A percentile compares a stretch with the other conserved stretches of the same genome.
phyloP scores from a whole-genome alignment of 2,888 invertebrate species.

The Melanotus villosus region DNA sequence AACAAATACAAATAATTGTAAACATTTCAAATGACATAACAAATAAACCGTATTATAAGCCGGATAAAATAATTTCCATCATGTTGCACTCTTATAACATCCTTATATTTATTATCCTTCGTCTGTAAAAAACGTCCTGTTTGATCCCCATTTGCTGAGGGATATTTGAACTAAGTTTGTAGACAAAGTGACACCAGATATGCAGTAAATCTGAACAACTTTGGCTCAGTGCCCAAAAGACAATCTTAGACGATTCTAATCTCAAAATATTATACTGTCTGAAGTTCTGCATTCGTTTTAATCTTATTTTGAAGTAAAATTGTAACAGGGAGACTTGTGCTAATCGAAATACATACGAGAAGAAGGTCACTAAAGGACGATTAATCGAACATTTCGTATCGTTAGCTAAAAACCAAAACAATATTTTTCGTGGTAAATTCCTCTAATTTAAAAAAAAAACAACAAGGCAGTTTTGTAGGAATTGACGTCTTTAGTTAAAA shows the following conservation, averaged over 20 bases:
- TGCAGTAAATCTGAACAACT: conserved; percentile 31
- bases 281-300: conserved; percentile 26
- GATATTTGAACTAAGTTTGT: conserved; percentile 13
- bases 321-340: background rate
- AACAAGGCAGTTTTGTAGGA: no score
- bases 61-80: no score
- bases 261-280: conserved; percentile 30
- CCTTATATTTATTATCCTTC: no score
- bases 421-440: no score
- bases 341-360: background rate
- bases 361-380: conserved; percentile 2
- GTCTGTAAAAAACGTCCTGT: background rate
- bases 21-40: background rate
- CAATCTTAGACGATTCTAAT: conserved; percentile 27
- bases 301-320: conserved; percentile 25
- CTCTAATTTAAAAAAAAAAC: no score
- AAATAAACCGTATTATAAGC: no score
- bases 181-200: conserved; percentile 35
- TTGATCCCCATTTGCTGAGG: background rate
- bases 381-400: background rate
- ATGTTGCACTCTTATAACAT: no score
- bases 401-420: no score
- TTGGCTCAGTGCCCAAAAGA: conserved; percentile 33
- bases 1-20: background rate
- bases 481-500: no score